Evolutionary conservation across 1,140 invertebrate genomes (phyloP), one percentile per base, ranked within the genome.

Genomic region (Popillia japonica): DNA sequence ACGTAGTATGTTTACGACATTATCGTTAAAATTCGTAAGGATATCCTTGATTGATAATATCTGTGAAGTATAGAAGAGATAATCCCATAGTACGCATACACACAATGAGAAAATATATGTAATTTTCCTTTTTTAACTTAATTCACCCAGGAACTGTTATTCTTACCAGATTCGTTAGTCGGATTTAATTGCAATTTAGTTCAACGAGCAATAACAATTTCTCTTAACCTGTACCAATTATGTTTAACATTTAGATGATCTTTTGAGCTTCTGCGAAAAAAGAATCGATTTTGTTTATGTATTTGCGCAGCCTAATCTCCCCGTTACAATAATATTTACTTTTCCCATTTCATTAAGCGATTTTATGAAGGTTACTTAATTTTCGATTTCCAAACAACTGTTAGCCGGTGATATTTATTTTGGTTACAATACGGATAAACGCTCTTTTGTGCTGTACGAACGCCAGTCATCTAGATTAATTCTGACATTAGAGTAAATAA

Each of bases 1-100:
- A 6, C 14, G 48, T 55, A 55, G 2, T 2, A 55, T 55, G 14
- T 55, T 55, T 55, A 55, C 14, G 20, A 34, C 61, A 22, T 68
- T 68, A 68, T 68, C 61, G 61, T 68, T 0, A 68, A 68, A 68
- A n/a, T n/a, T 68, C 11, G 20, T 23, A 27, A 68, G 61, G 61
- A 68, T 68, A 68, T 68, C 61, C 61, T 68, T 68, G 61, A 27
- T 68, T 34, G 61, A 68, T 68, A 68, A 68, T 22, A 68, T 14
- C 61, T 23, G 0, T 55, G 14, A 11, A 27, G 20, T 68, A n/a
- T n/a, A 27, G 44, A 68, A 34, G 22, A 68, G 61, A 27, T 68
- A 68, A 68, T 68, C 61, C 48, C 17, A 14, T 55, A 7, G 48
- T 17, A n/a, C 0, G 0, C 11, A 48, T 14, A 14, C 17, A 48